Evolutionary conservation across 2,797 vertebrate genomes (phyloP), one percentile per base, ranked within the genome.

Genomic region (Myotis pilosus): DNA sequence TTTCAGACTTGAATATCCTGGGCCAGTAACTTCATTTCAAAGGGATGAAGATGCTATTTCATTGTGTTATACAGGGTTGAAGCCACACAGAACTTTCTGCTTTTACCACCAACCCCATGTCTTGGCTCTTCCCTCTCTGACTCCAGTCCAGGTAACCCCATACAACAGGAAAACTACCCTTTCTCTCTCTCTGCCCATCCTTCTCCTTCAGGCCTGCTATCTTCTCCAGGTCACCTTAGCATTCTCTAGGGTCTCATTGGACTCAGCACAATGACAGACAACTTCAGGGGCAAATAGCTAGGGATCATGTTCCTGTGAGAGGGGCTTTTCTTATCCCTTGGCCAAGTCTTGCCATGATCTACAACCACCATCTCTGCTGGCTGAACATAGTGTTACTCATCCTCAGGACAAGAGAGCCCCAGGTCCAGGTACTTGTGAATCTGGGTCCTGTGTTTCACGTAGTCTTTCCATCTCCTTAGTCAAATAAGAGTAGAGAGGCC

Each of bases 1-100:
- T 95, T 95, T 81, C 87, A 92, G 91, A 89, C 55, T 25, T 57
- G 72, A 94, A 49, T 25, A 33, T 95, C 83, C 30, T 41, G 8
- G 64, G 36, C 68, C 81, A 95, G 53, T 66, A 69, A 60, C 72
- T 89, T 44, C 49, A 69, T 75, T 92, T 80, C 47, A 28, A 60
- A 74, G 64, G 25, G 36, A 81, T 38, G 20, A 57, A 33, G 15
- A 64, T 49, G 51, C 68, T 80, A 1, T 66, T 74, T 93, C 57
- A 53, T 84, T 41, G 10, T 15, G 3, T 33, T 36, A 22, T 8
- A 44, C 20, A 33, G 68, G 20, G 9, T 3, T 81, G 11, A 62
- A 91, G 44, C 23, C 51, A 55, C 38, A 76, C 47, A 83, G 47
- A 69, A 47, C 47, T 71, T 82, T 79, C 23, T 36, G 68, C 38